Evolutionary conservation across 1,140 invertebrate species (phyloP), one percentile per base, ranked within the genome.

Genomic region (Rhagoletis pomonella): DNA sequence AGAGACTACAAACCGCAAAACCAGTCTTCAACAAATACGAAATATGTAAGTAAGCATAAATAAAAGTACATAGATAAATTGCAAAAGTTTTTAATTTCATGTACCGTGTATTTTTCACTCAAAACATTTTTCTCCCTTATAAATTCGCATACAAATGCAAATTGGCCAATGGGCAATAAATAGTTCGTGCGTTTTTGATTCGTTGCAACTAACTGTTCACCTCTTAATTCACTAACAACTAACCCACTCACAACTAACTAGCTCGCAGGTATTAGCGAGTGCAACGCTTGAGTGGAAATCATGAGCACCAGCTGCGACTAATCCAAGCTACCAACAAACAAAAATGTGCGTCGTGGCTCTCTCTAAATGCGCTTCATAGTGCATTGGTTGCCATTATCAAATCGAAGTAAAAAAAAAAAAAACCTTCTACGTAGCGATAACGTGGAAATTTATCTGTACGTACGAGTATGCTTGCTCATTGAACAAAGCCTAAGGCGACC

Each of bases 351-450:
- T 9, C 42, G n/a, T n/a, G 19, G 4, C 65, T 10, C 67, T 73
- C 67, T 44, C 67, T 4, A 17, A 47, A 47, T 12, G 67, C 67
- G 44, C 39, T 17, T 9, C 5, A 7, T 17, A 73, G 17, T 73
- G 67, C 67, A 73, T 39, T 47, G 42, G 67, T n/a, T 47, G 42
- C 17, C 67, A 73, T 73, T 73, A 73, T 73, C 67, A 73, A 17
- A 14, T 14, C 14, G 42, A 39, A n/a, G n/a, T n/a, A n/a, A n/a
- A n/a, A 67, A 67, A 67, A 29, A 29, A 55, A 73, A 14, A 4
- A 62, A 73, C 67, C 67, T 73, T 73, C 67, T 6, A 6, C 17
- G 5, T 47, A 14, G 12, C 67, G 67, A 47, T 73, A 44, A 14
- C 39, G 67, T 39, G 3, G 2, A 10, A 6, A n/a, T 64, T 64